phyloP scores from a whole-genome alignment of 2,113 vertebrate genomes.

The Gambusia holbrooki region DNA sequence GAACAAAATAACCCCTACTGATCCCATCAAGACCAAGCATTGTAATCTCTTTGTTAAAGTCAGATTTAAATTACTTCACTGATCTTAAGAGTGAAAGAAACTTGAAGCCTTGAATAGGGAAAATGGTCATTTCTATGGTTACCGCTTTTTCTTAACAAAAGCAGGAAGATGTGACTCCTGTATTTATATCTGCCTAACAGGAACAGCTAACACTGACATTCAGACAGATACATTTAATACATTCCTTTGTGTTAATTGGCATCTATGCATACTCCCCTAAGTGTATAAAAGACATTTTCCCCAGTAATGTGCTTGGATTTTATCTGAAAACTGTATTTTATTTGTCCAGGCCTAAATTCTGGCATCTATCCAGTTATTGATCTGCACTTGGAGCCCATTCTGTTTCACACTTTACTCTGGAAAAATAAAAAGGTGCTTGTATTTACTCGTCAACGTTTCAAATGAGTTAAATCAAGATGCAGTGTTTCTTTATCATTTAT shows the following conservation, averaged over 20 bases:
- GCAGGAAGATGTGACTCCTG: not conserved
- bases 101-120: not conserved
- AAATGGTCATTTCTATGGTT: not conserved
- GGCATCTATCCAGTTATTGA: conserved; percentile 37
- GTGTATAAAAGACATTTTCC: conserved; percentile 32
- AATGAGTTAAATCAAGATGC: not conserved
- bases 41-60: not conserved
- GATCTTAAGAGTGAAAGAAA: not conserved
- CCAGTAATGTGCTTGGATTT: conserved; percentile 32
- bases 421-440: conserved; percentile 27
- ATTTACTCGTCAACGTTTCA: conserved; percentile 1
- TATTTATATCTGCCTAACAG: not conserved
- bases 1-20: not conserved
- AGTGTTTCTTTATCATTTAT: not conserved
- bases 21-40: not conserved
- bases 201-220: not conserved
- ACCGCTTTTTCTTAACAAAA: not conserved
- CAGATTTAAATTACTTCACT: not conserved
- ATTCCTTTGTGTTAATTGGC: conserved; percentile 40
- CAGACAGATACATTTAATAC: conserved; percentile 26
- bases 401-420: conserved; percentile 50
- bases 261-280: conserved; percentile 30
- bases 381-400: conserved; percentile 22
- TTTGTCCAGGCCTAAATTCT: conserved; percentile 33
- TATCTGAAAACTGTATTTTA: conserved; percentile 48